Percentiles rank a stretch among this genome's conserved stretches.
Conservation (phyloP, 2,888 invertebrate species). For the Dryadula phaetusa region DNA sequence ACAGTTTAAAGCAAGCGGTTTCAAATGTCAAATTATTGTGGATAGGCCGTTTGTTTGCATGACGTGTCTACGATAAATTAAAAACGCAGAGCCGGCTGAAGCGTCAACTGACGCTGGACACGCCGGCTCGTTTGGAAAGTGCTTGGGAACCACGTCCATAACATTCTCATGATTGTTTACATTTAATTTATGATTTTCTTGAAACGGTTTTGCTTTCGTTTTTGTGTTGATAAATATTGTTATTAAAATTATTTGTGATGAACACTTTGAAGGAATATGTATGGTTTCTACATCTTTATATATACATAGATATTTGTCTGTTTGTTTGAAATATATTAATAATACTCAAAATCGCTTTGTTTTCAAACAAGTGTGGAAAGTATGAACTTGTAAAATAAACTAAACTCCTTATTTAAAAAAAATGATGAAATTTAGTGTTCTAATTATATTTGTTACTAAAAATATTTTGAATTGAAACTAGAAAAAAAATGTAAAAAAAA, state of each 20-base stretch:
- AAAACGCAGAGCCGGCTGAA: background rate
- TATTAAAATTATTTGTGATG: background rate
- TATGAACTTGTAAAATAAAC: background rate
- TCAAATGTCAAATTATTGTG: constrained; percentile 11
- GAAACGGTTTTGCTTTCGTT: background rate
- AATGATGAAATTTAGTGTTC: background rate
- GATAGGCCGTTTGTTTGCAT: constrained; percentile 3
- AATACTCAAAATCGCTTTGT: background rate
- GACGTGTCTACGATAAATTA: too few relatives aligned
- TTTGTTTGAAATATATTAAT: background rate
- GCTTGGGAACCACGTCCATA: background rate
- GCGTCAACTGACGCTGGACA: background rate
- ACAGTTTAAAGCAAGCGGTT: background rate
- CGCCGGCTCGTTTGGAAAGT: background rate
- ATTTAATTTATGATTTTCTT: background rate
- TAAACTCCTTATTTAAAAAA: background rate
- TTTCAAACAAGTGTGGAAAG: constrained; percentile 5
- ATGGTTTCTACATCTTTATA: background rate
- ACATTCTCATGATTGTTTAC: background rate
- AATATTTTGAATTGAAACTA: background rate
- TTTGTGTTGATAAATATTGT: background rate
- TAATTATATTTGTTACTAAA: background rate
- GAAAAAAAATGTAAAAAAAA: background rate
- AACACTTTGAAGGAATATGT: background rate
- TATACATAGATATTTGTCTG: background rate